A percentile compares a stretch with the other conserved stretches of the same genome.
Conservation (phyloP, 2,888 invertebrate genomes). For the Cetonia aurata region DNA sequence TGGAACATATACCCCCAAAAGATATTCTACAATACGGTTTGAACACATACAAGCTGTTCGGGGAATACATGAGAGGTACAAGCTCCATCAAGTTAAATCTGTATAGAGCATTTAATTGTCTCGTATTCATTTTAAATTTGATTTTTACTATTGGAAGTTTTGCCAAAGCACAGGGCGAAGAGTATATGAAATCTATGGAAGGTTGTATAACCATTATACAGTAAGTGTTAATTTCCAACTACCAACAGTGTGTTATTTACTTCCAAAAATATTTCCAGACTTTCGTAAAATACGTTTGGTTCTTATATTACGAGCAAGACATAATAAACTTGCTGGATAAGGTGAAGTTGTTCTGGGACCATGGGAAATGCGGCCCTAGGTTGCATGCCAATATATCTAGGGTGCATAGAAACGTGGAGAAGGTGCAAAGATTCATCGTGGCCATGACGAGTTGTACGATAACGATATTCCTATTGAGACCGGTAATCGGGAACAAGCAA, state of each 20-base stretch:
- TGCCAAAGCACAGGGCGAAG: slow-evolving; percentile 31
- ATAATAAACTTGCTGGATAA: slow-evolving; percentile 13
- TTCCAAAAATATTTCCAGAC: not conserved
- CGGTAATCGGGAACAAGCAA: not conserved
- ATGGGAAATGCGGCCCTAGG: slow-evolving; percentile 20
- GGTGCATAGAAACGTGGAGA: slow-evolving; percentile 16
- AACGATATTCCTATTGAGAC: slow-evolving; percentile 3
- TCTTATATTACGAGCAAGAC: slow-evolving; percentile 11
- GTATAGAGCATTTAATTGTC: slow-evolving; percentile 19
- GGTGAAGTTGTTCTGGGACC: slow-evolving; percentile 4
- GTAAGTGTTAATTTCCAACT: too few relatives aligned
- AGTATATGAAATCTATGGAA: slow-evolving; percentile 36
- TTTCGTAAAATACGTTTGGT: slow-evolving; percentile 4
- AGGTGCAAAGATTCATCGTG: slow-evolving; percentile 18
- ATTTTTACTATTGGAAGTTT: slow-evolving; percentile 19
- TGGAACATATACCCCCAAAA: slow-evolving; percentile 14
- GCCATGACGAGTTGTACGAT: not conserved
- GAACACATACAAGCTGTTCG: slow-evolving; percentile 27
- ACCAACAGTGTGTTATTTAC: too few relatives aligned
- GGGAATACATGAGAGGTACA: slow-evolving; percentile 20
- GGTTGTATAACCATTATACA: slow-evolving; percentile 14
- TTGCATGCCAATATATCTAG: slow-evolving; percentile 1
- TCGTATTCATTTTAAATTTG: slow-evolving; percentile 16
- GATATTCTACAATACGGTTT: slow-evolving; percentile 27
- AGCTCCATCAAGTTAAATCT: not conserved